phyloP scores from a whole-genome alignment of 1,140 invertebrate species.

The Neodiprion fabricii region DNA sequence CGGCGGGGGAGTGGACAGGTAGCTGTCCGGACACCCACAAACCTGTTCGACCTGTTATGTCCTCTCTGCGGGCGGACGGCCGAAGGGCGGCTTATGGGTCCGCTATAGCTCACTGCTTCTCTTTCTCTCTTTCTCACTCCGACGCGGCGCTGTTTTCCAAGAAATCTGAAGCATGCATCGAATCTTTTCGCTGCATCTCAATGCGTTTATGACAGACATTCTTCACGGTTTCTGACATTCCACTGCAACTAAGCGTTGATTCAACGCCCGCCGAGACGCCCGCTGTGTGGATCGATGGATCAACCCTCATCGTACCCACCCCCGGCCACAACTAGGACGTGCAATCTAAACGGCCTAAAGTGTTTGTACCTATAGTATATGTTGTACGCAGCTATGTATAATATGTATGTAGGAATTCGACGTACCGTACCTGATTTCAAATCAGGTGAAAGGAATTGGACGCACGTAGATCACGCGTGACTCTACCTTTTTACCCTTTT shows the following conservation, averaged over 20 bases:
- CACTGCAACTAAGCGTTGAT: neutral
- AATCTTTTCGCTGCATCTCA: neutral
- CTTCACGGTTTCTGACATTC: conserved; percentile 1
- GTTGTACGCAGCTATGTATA: neutral
- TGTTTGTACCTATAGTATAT: neutral
- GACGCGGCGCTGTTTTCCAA: conserved; percentile 3
- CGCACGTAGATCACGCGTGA: too few relatives aligned
- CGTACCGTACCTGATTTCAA: too few relatives aligned
- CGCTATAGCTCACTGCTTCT: conserved; percentile 5
- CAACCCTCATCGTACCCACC: neutral
- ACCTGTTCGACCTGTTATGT: conserved; percentile 60
- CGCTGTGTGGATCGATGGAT: neutral
- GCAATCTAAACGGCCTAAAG: neutral
- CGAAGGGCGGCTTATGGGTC: conserved; percentile 36
- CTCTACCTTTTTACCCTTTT: neutral
- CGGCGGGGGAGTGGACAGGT: conserved; percentile 50
- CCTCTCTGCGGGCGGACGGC: conserved; percentile 30
- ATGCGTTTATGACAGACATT: neutral
- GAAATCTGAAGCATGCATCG: conserved; percentile 1
- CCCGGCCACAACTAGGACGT: neutral
- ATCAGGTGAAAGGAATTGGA: too few relatives aligned
- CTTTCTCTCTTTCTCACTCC: neutral
- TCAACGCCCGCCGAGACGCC: neutral
- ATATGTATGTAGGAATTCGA: too few relatives aligned
- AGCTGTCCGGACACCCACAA: conserved; percentile 56